phyloP scores from a whole-genome alignment of 92 coral and sea anemone species.

The Bergia puertoricense region DNA sequence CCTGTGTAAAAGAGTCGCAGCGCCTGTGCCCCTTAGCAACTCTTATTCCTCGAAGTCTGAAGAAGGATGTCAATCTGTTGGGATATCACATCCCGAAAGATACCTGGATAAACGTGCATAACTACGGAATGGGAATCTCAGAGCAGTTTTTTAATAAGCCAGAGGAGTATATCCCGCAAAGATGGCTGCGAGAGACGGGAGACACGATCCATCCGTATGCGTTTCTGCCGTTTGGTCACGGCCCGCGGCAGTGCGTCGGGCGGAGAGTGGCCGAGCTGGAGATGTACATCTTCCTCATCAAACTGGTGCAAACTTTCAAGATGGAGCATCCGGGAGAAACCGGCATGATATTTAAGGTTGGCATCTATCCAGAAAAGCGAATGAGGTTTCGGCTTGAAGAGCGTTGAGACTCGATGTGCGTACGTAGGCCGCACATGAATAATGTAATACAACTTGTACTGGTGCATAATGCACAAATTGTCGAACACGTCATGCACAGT shows the following conservation, averaged over 20 bases:
- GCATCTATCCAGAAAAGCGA: conserved; percentile 37
- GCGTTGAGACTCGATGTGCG: not conserved
- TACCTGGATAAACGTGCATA: conserved; percentile 34
- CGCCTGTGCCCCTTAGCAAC: conserved; percentile 40
- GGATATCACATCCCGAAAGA: conserved; percentile 36
- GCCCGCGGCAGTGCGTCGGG: conserved; percentile 67
- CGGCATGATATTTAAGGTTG: conserved; percentile 39
- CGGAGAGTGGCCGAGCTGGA: conserved; percentile 44
- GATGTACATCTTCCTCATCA: conserved; percentile 38
- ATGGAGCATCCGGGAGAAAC: conserved; percentile 34
- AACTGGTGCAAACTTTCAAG: conserved; percentile 32
- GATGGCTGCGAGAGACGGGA: conserved; percentile 39
- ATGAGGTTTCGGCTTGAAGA: conserved; percentile 30
- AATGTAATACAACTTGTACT: no score
- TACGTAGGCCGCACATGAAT: not conserved
- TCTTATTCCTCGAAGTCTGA: conserved; percentile 21
- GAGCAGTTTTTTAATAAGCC: conserved; percentile 45
- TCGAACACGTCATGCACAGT: no score
- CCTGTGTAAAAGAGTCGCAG: conserved; percentile 44
- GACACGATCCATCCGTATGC: conserved; percentile 49
- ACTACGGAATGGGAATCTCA: conserved; percentile 29
- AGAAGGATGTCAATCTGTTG: conserved; percentile 19
- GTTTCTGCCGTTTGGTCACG: conserved; percentile 65
- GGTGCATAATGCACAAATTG: no score
- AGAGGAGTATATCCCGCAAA: conserved; percentile 17